These are phyloP conservation scores for Dryomyza anilis DNA, from an alignment of 2,888 invertebrate species.

Conservation along the genomic window DNA sequence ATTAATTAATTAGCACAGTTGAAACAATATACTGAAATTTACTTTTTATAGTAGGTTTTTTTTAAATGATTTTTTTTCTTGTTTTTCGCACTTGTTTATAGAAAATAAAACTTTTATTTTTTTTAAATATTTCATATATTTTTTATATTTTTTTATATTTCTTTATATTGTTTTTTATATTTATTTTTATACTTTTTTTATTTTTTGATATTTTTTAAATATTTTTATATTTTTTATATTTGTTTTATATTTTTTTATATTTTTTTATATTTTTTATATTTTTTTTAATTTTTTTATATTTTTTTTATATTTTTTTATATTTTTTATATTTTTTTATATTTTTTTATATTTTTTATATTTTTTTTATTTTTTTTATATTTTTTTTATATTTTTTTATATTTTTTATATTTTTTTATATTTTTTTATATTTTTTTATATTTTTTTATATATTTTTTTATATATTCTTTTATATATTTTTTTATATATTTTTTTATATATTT, in stretches of 20 bases:
- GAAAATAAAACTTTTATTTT: no score
- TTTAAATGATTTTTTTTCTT: no score
- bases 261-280: background rate
- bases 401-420: background rate
- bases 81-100: no score
- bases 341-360: background rate
- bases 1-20: no score
- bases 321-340: background rate
- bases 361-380: background rate
- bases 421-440: background rate
- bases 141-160: conserved; percentile 21
- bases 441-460: background rate
- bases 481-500: background rate
- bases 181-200: background rate
- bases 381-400: background rate
- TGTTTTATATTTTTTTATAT: background rate
- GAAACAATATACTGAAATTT: no score
- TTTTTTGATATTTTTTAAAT: background rate
- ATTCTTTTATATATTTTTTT: background rate
- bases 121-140: conserved; percentile 13
- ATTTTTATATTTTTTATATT: background rate
- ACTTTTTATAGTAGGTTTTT: no score
- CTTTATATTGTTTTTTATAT: conserved; percentile 5
- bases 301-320: background rate
- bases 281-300: background rate